A percentile compares a stretch with the other conserved stretches of the same genome.
phyloP scores from a whole-genome alignment of 2,888 invertebrate genomes.

The Lepidocyrtinus sp. region DNA sequence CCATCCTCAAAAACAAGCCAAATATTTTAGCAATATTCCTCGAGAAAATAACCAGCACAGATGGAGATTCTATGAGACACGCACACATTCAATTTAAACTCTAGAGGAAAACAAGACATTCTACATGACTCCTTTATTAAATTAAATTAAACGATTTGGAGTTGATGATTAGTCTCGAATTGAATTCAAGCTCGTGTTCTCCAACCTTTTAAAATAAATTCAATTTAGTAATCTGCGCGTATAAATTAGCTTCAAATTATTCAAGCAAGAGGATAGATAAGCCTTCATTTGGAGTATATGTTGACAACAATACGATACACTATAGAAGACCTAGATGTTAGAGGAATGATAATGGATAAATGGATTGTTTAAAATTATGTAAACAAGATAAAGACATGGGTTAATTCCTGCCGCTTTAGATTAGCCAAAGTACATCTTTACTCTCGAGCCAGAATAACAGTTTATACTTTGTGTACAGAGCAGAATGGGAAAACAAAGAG shows the following conservation, averaged over 20 bases:
- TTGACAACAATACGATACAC: background rate
- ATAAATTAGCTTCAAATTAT: no score
- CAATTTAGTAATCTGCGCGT: no score
- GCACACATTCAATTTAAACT: no score
- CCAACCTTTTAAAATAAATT: background rate
- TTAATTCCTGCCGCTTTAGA: constrained; percentile 52
- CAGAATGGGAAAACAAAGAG: constrained; percentile 44
- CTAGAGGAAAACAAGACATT: background rate
- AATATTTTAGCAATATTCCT: constrained; percentile 52
- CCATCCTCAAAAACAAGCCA: constrained; percentile 58
- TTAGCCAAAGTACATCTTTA: constrained; percentile 39
- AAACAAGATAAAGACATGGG: constrained; percentile 54
- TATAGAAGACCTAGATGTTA: constrained; percentile 21
- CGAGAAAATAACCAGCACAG: constrained; percentile 64
- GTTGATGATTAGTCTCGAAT: background rate
- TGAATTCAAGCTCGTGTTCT: no score
- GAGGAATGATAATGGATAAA: constrained; percentile 58
- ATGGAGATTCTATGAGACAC: no score
- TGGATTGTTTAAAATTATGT: constrained; percentile 50
- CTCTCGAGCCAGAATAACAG: no score
- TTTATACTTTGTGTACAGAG: no score
- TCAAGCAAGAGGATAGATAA: no score
- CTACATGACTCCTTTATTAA: background rate
- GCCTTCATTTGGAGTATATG: background rate
- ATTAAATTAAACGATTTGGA: background rate